Base-by-base conservation (phyloP, 2,888 invertebrate genomes). In the Zonitis immaculata region DNA sequence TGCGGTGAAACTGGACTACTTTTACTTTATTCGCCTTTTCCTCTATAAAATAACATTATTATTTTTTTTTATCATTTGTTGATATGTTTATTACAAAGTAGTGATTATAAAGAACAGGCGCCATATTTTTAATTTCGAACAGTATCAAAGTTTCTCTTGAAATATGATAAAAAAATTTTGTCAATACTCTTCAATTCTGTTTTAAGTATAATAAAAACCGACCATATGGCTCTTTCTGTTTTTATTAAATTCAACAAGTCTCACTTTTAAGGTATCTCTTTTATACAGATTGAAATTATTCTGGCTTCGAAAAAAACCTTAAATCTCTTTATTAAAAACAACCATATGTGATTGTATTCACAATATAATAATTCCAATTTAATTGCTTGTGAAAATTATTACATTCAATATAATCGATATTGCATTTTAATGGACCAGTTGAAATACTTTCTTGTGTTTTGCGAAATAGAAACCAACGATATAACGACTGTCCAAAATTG, bases 1-100 rank as follows among this genome's bases (percentile, higher is more conserved):
- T 43, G n/a, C 18, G 50, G 54, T 51, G 60, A 56, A 59, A 60
- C 60, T 60, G 59, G 50, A 54, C 57, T 59, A 59, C 59, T 59
- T 59, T 59, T 59, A 59, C 59, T 59, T 48, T 30, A 44, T 47
- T 22, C 42, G 42, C 48, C 45, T 50, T 45, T 49, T 52, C 44
- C 39, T 25, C 44, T 43, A 28, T n/a, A n/a, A n/a, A n/a, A n/a
- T n/a, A 22, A 44, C 44, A 14, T 12, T 35, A 35, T 18, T 16
- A 8, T 35, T 35, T 35, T 18, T 3, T 35, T 9, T 18, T 7
- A 3, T 5, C 2, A 35, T 35, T 16, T 8, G 35, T 9, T 16
- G n/a, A n/a, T 35, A 16, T 16, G 3, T 35, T 35, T 16, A 14
- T 32, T 27, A 27, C 11, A 27, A 32, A n/a, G n/a, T n/a, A n/a